Percentiles rank a stretch among this genome's conserved stretches.
Conservation (phyloP, 2,888 invertebrate species). For the Lepidochitona cinerea region DNA sequence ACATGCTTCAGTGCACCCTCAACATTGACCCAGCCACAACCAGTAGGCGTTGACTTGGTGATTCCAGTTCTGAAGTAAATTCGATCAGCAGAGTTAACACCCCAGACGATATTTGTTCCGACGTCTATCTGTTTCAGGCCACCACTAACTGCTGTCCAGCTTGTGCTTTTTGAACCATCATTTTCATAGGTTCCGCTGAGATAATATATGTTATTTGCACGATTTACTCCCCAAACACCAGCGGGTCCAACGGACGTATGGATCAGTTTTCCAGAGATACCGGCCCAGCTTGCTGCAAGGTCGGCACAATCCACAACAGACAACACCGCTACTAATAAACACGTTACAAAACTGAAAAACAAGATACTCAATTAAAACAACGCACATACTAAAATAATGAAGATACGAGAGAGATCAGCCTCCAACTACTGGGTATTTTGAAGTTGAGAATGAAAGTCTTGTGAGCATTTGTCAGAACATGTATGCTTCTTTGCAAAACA, state of each 20-base stretch:
- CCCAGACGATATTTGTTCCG: not conserved
- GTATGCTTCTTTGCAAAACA: too few species aligned
- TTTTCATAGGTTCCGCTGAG: not conserved
- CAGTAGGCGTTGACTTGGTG: not conserved
- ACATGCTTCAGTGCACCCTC: not conserved
- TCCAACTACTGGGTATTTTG: too few species aligned
- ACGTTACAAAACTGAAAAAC: too few species aligned
- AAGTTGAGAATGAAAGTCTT: too few species aligned
- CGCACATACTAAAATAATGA: too few species aligned
- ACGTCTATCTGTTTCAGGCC: not conserved
- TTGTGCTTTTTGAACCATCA: not conserved
- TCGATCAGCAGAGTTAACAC: not conserved
- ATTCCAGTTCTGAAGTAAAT: not conserved
- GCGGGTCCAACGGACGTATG: not conserved
- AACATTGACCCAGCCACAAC: not conserved
- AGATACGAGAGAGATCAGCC: too few species aligned
- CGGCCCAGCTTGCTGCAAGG: too few species aligned
- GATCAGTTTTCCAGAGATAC: too few species aligned
- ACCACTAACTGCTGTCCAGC: not conserved
- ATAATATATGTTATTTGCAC: not conserved
- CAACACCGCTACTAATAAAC: too few species aligned
- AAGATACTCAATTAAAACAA: too few species aligned
- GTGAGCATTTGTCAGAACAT: too few species aligned
- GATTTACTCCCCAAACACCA: not conserved
- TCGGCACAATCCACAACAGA: too few species aligned